A percentile compares a stretch with the other conserved stretches of the same genome.
phyloP scores from a whole-genome alignment of 2,888 invertebrate species.

The Seladonia tumulorum region DNA sequence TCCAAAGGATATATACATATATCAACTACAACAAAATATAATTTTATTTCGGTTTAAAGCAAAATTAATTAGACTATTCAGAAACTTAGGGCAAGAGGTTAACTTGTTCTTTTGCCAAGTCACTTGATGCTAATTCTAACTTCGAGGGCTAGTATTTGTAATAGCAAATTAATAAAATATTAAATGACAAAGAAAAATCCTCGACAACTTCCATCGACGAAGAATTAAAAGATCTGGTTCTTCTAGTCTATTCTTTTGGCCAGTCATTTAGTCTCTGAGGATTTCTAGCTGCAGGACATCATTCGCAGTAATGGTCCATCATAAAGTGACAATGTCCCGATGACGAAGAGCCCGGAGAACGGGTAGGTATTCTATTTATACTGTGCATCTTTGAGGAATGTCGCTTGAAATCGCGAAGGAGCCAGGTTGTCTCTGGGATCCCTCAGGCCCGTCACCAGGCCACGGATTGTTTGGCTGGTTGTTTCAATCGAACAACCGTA shows the following conservation, averaged over 20 bases:
- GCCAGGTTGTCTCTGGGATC: background rate
- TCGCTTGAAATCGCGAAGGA: background rate
- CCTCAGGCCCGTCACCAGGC: background rate
- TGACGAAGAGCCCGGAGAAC: background rate
- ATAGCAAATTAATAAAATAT: too few relatives aligned
- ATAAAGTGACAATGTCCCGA: background rate
- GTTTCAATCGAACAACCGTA: slow-evolving; percentile 37
- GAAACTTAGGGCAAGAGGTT: too few relatives aligned
- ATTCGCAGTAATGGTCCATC: background rate
- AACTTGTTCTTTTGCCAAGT: too few relatives aligned
- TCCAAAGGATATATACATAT: too few relatives aligned
- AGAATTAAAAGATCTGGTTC: background rate
- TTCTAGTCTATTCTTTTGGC: background rate
- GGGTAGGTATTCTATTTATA: slow-evolving; percentile 1
- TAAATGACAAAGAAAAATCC: too few relatives aligned
- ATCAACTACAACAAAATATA: too few relatives aligned
- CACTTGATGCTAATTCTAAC: too few relatives aligned
- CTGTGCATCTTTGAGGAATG: background rate
- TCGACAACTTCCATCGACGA: too few relatives aligned
- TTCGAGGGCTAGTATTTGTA: too few relatives aligned
- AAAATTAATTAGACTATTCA: too few relatives aligned
- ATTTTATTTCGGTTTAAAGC: too few relatives aligned
- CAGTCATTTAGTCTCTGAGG: background rate
- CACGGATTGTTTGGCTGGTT: slow-evolving; percentile 29
- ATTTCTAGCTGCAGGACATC: background rate